Base-by-base conservation (phyloP, 1,140 invertebrate species). In the Apis florea region DNA sequence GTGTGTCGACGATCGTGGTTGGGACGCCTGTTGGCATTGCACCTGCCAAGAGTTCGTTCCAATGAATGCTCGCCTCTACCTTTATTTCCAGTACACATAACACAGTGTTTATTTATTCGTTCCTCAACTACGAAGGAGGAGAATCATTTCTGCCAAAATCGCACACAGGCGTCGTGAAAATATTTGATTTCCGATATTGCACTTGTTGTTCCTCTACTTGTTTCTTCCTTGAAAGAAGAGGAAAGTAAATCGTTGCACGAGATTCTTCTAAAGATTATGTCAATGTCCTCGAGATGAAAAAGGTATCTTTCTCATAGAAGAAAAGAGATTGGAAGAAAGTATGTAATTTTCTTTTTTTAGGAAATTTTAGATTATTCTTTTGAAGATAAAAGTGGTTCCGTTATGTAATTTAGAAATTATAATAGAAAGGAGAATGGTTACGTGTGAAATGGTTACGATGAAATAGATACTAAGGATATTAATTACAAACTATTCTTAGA, bases 11-110 rank as follows among this genome's bases (percentile, higher is more conserved):
- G 70, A 69, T 79, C 75, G 72, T 10, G 40, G 68, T 74, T 54
- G 51, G 69, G 64, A 64, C 79, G 73, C 74, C 53, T 61, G 78
- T 72, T 59, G 31, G 61, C 26, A 58, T 79, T 68, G 79, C 85
- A 86, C 85, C 84, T 86, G 85, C 61, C 84, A 73, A 70, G 40
- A 24, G 12, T 66, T 59, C 47, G 64, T 64, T 58, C 51, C 74
- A 53, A 73, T 19, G 17, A 56, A 51, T 40, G 31, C 17, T 49
- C 40, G 47, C 5, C 40, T 49, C 17, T n/a, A 70, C 58, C 56
- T 49, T 24, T 56, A 51, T 56, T 26, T 77, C 21, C 15, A 67
- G 5, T 13, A n/a, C 21, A n/a, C 21, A 21, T 4, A 8, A 17
- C 40, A 24, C 11, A 40, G 26, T 73, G 78, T 80, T 73, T 80